Percentiles rank a stretch among this genome's conserved stretches.
phyloP scores from a whole-genome alignment of 1,140 invertebrate genomes.

The Danaus plexippus region DNA sequence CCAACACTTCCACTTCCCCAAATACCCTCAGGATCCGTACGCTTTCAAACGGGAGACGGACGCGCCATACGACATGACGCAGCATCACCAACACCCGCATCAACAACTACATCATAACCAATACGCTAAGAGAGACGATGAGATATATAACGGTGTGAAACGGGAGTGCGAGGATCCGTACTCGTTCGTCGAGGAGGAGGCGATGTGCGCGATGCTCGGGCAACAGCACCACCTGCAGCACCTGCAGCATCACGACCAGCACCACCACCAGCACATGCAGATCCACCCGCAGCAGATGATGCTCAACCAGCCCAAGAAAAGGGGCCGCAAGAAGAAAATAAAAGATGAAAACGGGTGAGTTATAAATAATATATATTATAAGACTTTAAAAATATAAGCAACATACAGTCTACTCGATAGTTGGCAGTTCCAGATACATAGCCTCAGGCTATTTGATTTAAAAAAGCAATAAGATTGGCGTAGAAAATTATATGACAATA shows the following conservation, averaged over 20 bases:
- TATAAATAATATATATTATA: too few relatives aligned
- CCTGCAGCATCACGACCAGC: slow-evolving; percentile 53
- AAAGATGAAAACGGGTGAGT: slow-evolving; percentile 74
- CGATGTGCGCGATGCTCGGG: slow-evolving; percentile 71
- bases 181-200: slow-evolving; percentile 85
- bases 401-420: too few relatives aligned
- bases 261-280: slow-evolving; percentile 49
- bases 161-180: slow-evolving; percentile 78
- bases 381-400: too few relatives aligned
- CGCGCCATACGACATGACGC: slow-evolving; percentile 65
- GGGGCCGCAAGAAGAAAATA: slow-evolving; percentile 86
- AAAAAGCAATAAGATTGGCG: too few relatives aligned
- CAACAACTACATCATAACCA: slow-evolving; percentile 39
- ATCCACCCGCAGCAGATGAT: slow-evolving; percentile 72
- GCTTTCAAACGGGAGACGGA: slow-evolving; percentile 56
- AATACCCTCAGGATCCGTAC: slow-evolving; percentile 50
- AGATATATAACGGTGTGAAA: slow-evolving; percentile 65
- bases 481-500: too few relatives aligned
- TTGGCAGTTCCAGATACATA: too few relatives aligned
- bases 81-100: slow-evolving; percentile 36
- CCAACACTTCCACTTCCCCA: slow-evolving; percentile 58
- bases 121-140: slow-evolving; percentile 54
- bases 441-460: too few relatives aligned
- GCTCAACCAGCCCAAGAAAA: slow-evolving; percentile 81
- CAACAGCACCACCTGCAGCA: slow-evolving; percentile 45